Conservation (phyloP, 2,797 vertebrate species). For the Clamator glandarius region DNA sequence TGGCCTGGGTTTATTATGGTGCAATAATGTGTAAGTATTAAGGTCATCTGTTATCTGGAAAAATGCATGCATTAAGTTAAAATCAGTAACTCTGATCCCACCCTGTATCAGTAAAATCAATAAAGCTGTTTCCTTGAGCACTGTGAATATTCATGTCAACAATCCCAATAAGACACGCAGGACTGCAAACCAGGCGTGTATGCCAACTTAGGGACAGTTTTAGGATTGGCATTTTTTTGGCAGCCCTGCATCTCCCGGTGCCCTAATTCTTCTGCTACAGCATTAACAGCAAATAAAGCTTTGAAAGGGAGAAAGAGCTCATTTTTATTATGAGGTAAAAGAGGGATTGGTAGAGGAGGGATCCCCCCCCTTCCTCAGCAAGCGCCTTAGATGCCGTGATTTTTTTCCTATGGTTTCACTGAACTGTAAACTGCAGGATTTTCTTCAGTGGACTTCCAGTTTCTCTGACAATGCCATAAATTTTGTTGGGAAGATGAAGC, state of each 20-base stretch:
- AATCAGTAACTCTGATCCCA: conserved; percentile 23
- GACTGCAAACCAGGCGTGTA: neutral
- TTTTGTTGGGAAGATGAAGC: conserved; percentile 77
- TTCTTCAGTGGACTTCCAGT: conserved; percentile 53
- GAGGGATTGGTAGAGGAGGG: rapidly evolving
- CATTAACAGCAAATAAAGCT: neutral
- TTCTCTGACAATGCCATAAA: conserved; percentile 74
- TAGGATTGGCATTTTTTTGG: neutral
- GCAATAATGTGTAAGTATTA: conserved; percentile 63
- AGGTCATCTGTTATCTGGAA: conserved; percentile 64
- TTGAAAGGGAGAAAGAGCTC: neutral
- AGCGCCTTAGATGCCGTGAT: neutral
- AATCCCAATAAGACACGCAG: neutral
- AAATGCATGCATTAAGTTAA: conserved; percentile 62
- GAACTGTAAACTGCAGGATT: conserved; percentile 50
- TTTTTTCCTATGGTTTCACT: conserved; percentile 66
- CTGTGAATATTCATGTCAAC: conserved; percentile 29
- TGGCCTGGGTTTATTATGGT: conserved; percentile 37
- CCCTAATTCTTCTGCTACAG: neutral
- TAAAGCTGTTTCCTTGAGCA: conserved; percentile 12
- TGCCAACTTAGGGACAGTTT: neutral
- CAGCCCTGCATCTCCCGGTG: neutral
- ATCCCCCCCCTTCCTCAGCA: neutral
- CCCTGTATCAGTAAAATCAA: conserved; percentile 43
- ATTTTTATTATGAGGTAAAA: neutral